phyloP scores from a whole-genome alignment of 2,113 vertebrate species.

The Dicerorhinus sumatrensis region DNA sequence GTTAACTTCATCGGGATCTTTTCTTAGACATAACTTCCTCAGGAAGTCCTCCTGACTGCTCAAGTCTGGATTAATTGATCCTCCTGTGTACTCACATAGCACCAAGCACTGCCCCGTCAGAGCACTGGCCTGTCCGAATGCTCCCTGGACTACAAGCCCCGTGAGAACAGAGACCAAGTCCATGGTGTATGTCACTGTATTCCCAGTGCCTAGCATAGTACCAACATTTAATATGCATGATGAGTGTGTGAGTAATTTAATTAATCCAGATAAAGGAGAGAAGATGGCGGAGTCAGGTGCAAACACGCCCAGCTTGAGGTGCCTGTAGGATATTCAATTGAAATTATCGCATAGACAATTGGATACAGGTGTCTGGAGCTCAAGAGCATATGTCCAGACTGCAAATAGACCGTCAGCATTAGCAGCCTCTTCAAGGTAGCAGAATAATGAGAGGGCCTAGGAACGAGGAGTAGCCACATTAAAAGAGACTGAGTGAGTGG shows the following conservation, averaged over 20 bases:
- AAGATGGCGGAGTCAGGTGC: not conserved
- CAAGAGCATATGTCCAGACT: not conserved
- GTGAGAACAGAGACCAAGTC: not conserved
- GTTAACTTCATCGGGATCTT: not conserved
- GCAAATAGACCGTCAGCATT: not conserved
- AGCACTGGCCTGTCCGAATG: not conserved
- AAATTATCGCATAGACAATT: not conserved
- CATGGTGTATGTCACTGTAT: fast-evolving
- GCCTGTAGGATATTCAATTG: not conserved
- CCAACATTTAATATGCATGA: not conserved
- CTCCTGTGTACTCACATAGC: not conserved
- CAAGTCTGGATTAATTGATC: not conserved
- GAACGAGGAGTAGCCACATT: not conserved
- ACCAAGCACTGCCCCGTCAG: not conserved
- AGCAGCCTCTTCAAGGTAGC: not conserved
- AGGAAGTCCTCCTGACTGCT: not conserved
- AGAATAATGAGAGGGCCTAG: not conserved
- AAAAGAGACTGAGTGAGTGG: not conserved
- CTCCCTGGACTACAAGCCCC: not conserved
- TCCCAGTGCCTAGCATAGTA: not conserved
- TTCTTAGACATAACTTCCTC: not conserved
- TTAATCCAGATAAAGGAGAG: not conserved
- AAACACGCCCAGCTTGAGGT: not conserved
- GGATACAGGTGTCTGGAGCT: not conserved
- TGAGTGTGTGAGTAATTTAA: not conserved